A percentile compares a stretch with the other conserved stretches of the same genome.
Conservation (phyloP, 2,888 invertebrate species). For the Campaea margaritaria region DNA sequence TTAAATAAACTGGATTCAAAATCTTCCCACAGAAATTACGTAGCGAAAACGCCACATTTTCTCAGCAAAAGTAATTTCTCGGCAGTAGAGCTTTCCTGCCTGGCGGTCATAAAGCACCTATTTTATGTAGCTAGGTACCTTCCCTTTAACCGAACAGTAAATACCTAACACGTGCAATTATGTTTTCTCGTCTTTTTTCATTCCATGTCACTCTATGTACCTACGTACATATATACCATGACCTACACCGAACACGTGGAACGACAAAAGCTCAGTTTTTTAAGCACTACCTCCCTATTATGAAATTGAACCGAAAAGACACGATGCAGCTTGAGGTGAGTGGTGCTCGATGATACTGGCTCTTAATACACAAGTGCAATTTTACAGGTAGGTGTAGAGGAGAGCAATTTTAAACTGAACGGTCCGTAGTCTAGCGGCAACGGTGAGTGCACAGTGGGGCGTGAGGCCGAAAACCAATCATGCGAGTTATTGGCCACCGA, state of each 20-base stretch:
- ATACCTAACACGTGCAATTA: slow-evolving; percentile 1
- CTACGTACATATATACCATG: too few species aligned
- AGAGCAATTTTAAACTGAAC: slow-evolving; percentile 35
- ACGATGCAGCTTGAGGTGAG: too few species aligned
- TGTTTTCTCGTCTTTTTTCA: too few species aligned
- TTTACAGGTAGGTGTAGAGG: slow-evolving; percentile 12
- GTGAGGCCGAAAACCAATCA: slow-evolving; percentile 54
- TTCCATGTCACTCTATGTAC: too few species aligned
- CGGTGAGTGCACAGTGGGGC: slow-evolving; percentile 28
- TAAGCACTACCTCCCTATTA: too few species aligned
- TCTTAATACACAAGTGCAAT: neutral
- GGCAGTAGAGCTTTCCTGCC: slow-evolving; percentile 14
- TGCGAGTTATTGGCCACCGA: slow-evolving; percentile 65
- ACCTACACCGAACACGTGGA: too few species aligned
- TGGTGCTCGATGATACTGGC: too few species aligned
- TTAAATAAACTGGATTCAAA: slow-evolving; percentile 5
- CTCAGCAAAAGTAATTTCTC: slow-evolving; percentile 19
- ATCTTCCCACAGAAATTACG: slow-evolving; percentile 16
- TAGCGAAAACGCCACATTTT: slow-evolving; percentile 22
- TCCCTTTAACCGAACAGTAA: slow-evolving; percentile 17
- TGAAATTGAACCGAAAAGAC: too few species aligned
- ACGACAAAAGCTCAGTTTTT: too few species aligned
- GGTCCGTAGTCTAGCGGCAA: slow-evolving; percentile 17
- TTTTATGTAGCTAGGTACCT: slow-evolving; percentile 26
- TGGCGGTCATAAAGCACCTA: slow-evolving; percentile 6